phyloP scores from a whole-genome alignment of 2,888 invertebrate species.

The Chirona hameri region DNA sequence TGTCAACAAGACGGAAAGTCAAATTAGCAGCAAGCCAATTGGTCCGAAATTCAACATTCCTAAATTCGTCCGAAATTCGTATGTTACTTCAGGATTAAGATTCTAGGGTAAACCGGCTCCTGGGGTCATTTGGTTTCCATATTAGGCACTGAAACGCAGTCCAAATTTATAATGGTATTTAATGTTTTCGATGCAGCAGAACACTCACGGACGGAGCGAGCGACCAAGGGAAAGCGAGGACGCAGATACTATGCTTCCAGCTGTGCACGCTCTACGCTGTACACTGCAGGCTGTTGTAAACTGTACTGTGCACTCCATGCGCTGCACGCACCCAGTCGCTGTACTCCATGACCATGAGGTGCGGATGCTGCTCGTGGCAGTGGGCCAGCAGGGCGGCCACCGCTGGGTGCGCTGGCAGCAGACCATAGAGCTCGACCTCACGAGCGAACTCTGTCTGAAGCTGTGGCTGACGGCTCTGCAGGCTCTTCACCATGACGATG shows the following conservation, averaged over 20 bases:
- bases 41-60: too few relatives aligned
- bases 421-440: conserved; percentile 79
- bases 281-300: not conserved
- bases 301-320: too few relatives aligned
- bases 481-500: conserved; percentile 64
- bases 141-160: too few relatives aligned
- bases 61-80: too few relatives aligned
- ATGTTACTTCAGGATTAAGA: too few relatives aligned
- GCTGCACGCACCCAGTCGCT: conserved; percentile 68
- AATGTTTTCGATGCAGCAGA: too few relatives aligned
- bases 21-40: too few relatives aligned
- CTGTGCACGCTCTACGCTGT: not conserved
- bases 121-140: too few relatives aligned
- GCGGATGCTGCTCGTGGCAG: conserved; percentile 69
- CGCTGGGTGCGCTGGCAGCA: conserved; percentile 69
- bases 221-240: not conserved
- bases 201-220: too few relatives aligned
- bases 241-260: not conserved
- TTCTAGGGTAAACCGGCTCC: too few relatives aligned
- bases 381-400: conserved; percentile 73
- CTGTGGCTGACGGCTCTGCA: conserved; percentile 53
- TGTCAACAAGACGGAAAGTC: conserved; percentile 38
- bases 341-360: conserved; percentile 82
- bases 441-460: conserved; percentile 78
- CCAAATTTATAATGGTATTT: too few relatives aligned